Base-by-base conservation (phyloP, 1,140 invertebrate genomes). In the Nixonia krombeini region DNA sequence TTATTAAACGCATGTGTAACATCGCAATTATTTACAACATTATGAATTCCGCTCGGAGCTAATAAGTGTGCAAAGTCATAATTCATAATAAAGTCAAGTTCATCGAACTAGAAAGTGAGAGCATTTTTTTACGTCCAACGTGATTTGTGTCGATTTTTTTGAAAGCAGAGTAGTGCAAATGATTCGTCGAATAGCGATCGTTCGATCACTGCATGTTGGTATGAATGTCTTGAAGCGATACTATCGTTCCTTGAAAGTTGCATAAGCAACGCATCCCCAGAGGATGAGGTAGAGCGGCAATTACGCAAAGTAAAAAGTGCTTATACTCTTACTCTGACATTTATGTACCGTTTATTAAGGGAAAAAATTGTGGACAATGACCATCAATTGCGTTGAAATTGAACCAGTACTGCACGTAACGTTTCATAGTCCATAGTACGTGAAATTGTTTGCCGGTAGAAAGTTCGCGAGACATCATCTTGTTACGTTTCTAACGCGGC, bases 21-120 rank as follows among this genome's bases (percentile, higher is more conserved):
- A 18, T 3, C 21, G 21, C 9, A 7, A 40, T 40, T 40, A 40
- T 18, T 17, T 6, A 3, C 9, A 8, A 17, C 7, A 7, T 40
- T 40, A 40, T 15, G 18, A 18, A 40, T 13, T 40, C 37, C 3
- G 16, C n/a, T 2, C n/a, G 1, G 7, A 21, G 37, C 38, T 49
- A 49, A 49, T 49, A 21, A 51, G 25, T 25, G n/a, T 13, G 12
- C 23, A 4, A 17, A 41, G 26, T 18, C 10, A 42, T 52, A 49
- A 58, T 51, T 59, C 12, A 53, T 33, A 38, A 8, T 52, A 61
- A 57, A 62, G 64, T 57, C 52, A 51, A 68, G 40, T 49, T 62
- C 52, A 53, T 41, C 28, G 31, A 15, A 52, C 29, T 57, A 62
- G 52, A 68, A 68, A 68, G 52, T 62, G 29, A 23, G 26, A 42